Conservation (phyloP, 1,140 invertebrate genomes). For the Cyclargus thomasi region DNA sequence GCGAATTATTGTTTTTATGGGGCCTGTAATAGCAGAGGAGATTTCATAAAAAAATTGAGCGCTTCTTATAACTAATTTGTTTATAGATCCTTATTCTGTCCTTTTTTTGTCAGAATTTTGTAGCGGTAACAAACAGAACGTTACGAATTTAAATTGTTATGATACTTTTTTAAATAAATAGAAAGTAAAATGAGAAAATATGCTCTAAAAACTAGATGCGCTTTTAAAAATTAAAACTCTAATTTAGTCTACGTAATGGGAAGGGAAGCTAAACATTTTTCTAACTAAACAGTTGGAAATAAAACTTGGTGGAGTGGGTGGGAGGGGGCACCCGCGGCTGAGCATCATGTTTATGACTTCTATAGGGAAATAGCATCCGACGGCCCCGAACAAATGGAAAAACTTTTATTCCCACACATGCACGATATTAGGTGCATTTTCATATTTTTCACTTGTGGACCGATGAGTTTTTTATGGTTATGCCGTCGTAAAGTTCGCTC, state of each 20-base stretch:
- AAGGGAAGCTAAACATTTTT: constrained; percentile 55
- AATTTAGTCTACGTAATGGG: constrained; percentile 61
- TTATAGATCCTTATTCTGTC: neutral
- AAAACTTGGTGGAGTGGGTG: neutral
- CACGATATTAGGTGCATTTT: constrained; percentile 61
- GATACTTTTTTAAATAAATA: neutral
- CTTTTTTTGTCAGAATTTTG: neutral
- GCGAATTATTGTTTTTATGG: constrained; percentile 42
- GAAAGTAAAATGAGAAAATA: neutral
- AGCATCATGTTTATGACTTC: constrained; percentile 69
- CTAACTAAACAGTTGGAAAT: constrained; percentile 31
- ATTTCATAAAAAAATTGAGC: constrained; percentile 11
- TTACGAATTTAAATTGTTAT: neutral
- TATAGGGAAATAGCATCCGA: constrained; percentile 68
- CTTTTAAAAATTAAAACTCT: constrained; percentile 59
- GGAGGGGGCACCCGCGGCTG: constrained; percentile 27
- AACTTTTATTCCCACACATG: constrained; percentile 68
- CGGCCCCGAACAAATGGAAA: constrained; percentile 60
- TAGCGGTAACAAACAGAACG: neutral
- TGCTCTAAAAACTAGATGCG: constrained; percentile 20
- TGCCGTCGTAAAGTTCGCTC: constrained; percentile 57
- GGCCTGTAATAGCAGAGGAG: constrained; percentile 11
- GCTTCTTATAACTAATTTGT: constrained; percentile 19
- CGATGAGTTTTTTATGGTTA: constrained; percentile 72
- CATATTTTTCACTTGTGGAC: constrained; percentile 51